Evolutionary conservation across 2,797 vertebrate species (phyloP).

Genomic region (Hyperoplus immaculatus): DNA sequence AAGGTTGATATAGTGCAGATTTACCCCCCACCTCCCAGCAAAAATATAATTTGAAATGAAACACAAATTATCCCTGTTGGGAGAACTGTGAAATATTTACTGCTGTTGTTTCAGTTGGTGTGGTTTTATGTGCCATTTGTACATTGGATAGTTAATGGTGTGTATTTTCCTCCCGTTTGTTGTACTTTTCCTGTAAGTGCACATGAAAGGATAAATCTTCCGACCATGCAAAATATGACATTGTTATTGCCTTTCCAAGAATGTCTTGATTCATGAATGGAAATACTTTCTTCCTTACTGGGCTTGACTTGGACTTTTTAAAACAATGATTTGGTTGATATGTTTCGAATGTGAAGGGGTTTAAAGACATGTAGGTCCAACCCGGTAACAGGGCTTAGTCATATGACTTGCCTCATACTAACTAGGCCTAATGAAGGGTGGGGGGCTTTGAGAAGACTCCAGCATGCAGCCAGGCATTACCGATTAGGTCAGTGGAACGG

Average conservation of each 20-base stretch:
- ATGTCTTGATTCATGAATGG: constrained; percentile 34
- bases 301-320: constrained; percentile 43
- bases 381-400: constrained; percentile 61
- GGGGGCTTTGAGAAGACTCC: constrained; percentile 89
- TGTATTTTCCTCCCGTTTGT: constrained; percentile 58
- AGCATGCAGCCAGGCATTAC: constrained; percentile 92
- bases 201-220: constrained; percentile 67
- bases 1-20: constrained; percentile 66
- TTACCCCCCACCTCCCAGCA: constrained; percentile 52
- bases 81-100: constrained; percentile 73
- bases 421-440: constrained; percentile 87
- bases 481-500: constrained; percentile 97
- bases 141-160: constrained; percentile 66
- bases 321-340: constrained; percentile 51
- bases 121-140: constrained; percentile 74
- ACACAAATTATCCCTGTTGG: constrained; percentile 73
- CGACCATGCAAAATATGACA: constrained; percentile 49
- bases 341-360: constrained; percentile 55
- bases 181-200: constrained; percentile 43
- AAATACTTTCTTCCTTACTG: constrained; percentile 36
- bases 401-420: constrained; percentile 83
- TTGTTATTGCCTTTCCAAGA: constrained; percentile 47
- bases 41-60: constrained; percentile 71
- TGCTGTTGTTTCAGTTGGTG: constrained; percentile 74
- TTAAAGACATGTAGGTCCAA: constrained; percentile 54